Percentiles rank a stretch among this genome's conserved stretches.
Evolutionary conservation across 2,113 vertebrate genomes (phyloP).

Genomic region (Oplegnathus fasciatus): DNA sequence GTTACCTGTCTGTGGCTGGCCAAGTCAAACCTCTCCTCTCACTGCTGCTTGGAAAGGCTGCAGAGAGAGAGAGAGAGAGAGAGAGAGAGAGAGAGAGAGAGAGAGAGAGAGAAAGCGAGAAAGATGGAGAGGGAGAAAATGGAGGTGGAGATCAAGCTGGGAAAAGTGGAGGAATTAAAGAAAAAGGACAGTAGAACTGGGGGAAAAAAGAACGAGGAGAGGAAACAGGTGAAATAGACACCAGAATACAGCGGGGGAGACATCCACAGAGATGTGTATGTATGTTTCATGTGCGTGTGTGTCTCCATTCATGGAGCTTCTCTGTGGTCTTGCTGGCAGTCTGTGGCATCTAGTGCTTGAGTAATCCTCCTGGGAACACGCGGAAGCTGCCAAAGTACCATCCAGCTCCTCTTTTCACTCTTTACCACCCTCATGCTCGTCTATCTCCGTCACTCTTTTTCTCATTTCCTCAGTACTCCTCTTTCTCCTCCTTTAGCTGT

Average conservation of each 20-base stretch:
- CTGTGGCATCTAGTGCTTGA: slow-evolving; percentile 73
- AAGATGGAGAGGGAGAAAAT: too few relatives aligned
- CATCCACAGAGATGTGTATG: slow-evolving; percentile 20
- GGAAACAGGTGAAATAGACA: slow-evolving; percentile 45
- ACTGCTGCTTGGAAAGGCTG: slow-evolving; percentile 17
- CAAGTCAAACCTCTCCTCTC: slow-evolving; percentile 18
- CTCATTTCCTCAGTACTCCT: slow-evolving; percentile 35
- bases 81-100: slow-evolving; percentile 19
- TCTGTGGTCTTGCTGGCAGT: slow-evolving; percentile 74
- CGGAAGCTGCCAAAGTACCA: slow-evolving; percentile 82
- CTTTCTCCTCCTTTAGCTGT: slow-evolving; percentile 24
- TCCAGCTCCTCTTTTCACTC: slow-evolving; percentile 78
- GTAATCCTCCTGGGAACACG: slow-evolving; percentile 87
- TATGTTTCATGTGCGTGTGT: slow-evolving; percentile 18
- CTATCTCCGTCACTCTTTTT: slow-evolving; percentile 50
- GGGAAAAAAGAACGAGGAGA: background rate
- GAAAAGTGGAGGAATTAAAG: slow-evolving; percentile 11
- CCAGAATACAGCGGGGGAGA: slow-evolving; percentile 12
- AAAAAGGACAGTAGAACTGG: slow-evolving; percentile 2
- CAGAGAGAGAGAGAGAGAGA: background rate
- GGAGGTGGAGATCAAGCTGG: background rate
- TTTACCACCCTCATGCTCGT: slow-evolving; percentile 57
- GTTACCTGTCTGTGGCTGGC: slow-evolving; percentile 58
- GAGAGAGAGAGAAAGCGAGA: too few relatives aligned
- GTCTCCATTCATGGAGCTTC: slow-evolving; percentile 68